A percentile compares a stretch with the other conserved stretches of the same genome.
Conservation (phyloP, 2,113 vertebrate genomes). For the Pelvicachromis taeniatus region DNA sequence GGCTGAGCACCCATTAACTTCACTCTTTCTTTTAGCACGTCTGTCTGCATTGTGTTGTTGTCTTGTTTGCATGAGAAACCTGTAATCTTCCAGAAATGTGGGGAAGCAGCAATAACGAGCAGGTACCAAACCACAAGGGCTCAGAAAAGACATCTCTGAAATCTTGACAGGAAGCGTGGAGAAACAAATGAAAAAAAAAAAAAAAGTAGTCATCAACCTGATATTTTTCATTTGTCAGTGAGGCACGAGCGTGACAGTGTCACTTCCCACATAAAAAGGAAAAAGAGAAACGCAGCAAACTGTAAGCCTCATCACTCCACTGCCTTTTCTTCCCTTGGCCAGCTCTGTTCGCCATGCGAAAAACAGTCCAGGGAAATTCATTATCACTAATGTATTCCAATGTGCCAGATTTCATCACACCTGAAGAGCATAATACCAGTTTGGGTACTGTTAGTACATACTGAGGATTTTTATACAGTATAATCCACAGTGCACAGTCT, state of each 20-base stretch:
- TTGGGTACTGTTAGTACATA: not conserved
- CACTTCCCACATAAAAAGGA: not conserved
- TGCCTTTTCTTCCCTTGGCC: not conserved
- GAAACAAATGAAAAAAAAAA: constrained; percentile 6
- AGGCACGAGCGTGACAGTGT: constrained; percentile 26
- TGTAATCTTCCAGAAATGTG: constrained; percentile 14
- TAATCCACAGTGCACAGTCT: not conserved
- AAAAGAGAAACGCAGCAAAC: not conserved
- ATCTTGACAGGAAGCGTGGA: not conserved
- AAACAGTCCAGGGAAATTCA: constrained; percentile 1
- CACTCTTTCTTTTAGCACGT: not conserved
- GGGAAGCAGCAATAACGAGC: constrained; percentile 11
- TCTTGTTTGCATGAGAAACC: constrained; percentile 26
- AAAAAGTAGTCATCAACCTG: constrained; percentile 23
- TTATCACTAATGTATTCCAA: constrained; percentile 49
- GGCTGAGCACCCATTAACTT: not conserved
- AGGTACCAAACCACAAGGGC: not conserved
- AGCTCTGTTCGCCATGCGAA: not conserved
- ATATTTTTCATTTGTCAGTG: constrained; percentile 46
- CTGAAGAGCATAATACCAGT: not conserved
- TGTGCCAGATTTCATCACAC: constrained; percentile 23
- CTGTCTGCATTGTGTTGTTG: not conserved
- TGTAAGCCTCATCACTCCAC: not conserved
- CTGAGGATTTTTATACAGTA: not conserved
- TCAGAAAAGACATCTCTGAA: not conserved